Evolutionary conservation across 1,140 invertebrate genomes (phyloP), one percentile per base, ranked within the genome.

Genomic region (Lysiphlebus fabarum): DNA sequence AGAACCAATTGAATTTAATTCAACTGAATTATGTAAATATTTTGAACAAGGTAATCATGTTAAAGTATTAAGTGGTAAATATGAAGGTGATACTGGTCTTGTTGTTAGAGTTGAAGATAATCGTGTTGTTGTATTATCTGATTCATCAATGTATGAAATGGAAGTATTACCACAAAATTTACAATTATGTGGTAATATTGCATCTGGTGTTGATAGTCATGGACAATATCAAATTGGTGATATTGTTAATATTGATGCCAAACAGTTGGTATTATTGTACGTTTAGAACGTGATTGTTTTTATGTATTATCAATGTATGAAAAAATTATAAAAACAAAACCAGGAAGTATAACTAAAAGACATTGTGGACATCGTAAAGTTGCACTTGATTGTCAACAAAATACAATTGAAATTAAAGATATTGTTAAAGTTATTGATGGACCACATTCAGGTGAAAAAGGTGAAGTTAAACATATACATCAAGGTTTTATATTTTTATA

Each of bases 141-240:
- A 99, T 83, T 80, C 98, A 7, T 97, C 95, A 1, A 98, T 98
- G 89, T 95, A 98, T 69, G 96, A 99, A 80, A 78, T 96, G 51
- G 91, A 93, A 77, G 89, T 92, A 6, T 67, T 92, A 34, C 93
- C 94, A 0, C 84, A 92, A 61, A 94, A 99, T 81, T 79, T 99
- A 40, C 96, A 98, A 72, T 81, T 99, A 0, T 96, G 96, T 73
- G 89, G 94, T 0, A 95, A 99, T 73, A 96, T 96, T 86, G 95
- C 96, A 1, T 96, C 95, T 33, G 97, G 97, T 53, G 96, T 99
- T 0, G 97, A 99, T 74, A 93, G 92, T 8, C 82, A 98, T 36
- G 97, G 97, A 3, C 95, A 98, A 78, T 99, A 95, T 72, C 95
- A 98, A 79, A 98, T 94, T 90, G 96, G 96, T 11, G 96, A 99